Base-by-base conservation (phyloP, 2,888 invertebrate species). In the Gymnoscelis rufifasciata region DNA sequence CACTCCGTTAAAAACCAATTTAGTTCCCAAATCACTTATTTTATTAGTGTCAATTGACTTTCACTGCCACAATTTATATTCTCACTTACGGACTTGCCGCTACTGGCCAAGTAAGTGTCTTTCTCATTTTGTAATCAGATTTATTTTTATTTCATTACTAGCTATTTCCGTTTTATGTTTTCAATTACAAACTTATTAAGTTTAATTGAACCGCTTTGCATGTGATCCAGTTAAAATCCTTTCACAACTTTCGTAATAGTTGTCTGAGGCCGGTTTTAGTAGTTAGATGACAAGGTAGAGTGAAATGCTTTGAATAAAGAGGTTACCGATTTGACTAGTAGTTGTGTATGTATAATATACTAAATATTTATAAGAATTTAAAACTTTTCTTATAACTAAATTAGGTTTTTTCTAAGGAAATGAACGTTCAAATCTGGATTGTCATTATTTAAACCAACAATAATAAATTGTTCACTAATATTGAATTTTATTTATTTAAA, bases 141-240 rank as follows among this genome's bases (percentile, higher is more conserved):
- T 46, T 52, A 55, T 56, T 57, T 49, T 51, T 8, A 51, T 52
- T 56, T 54, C 54, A 58, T 55, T 49, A 37, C 50, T 39, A 26
- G 43, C 30, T 37, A 39, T 56, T 54, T 58, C 57, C 58, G 59
- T 49, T 59, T 47, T 53, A 43, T 59, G 53, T 54, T 56, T 53
- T 55, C 52, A 50, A 59, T 56, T 55, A 59, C 53, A 27, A 53
- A 52, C 54, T 52, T 55, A 57, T 59, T 57, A 54, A 52, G 46
- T 56, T 64, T 63, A 60, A 66, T 66, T 60, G 61, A 38, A 52
- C 60, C 30, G 50, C 53, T 62, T 63, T 56, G 56, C 50, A 54
- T 59, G 48, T 37, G 45, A 47, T 54, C 60, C 51, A 47, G 64
- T 66, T 70, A 44, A 49, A 54, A 60, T 58, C 64, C 63, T 64